Evolutionary conservation across 2,797 vertebrate genomes (phyloP).

Genomic region (Anabacerthia variegaticeps): DNA sequence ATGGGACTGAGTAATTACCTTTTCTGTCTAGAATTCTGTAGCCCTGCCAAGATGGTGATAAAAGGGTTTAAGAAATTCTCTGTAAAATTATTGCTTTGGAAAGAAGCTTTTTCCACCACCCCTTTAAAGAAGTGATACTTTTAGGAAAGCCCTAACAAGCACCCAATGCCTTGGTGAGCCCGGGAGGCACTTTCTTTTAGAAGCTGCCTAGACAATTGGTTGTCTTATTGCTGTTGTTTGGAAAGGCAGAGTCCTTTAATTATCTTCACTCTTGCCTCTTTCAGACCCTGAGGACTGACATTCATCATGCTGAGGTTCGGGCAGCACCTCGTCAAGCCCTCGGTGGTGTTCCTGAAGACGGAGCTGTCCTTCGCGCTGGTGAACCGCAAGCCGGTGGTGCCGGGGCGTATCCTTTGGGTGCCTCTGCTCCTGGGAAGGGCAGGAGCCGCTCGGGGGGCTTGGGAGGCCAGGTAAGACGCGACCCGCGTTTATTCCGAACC

Average conservation of each 20-base stretch:
- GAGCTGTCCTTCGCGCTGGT: slow-evolving; percentile 88
- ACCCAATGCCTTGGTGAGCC: neutral
- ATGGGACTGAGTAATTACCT: neutral
- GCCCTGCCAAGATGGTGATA: neutral
- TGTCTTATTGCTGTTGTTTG: neutral
- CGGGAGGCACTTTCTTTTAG: neutral
- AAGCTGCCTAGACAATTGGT: neutral
- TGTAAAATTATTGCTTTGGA: neutral
- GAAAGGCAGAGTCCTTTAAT: neutral
- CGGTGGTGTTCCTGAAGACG: slow-evolving; percentile 84
- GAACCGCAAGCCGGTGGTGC: slow-evolving; percentile 88
- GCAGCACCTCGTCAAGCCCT: slow-evolving; percentile 86
- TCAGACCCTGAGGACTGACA: neutral
- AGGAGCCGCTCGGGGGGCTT: neutral
- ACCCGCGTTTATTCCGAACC: slow-evolving; percentile 44
- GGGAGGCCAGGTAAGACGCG: slow-evolving; percentile 75
- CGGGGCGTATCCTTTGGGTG: slow-evolving; percentile 87
- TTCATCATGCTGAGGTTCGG: slow-evolving; percentile 79
- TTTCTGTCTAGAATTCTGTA: neutral
- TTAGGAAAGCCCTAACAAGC: neutral
- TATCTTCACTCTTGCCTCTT: neutral
- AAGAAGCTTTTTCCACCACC: neutral
- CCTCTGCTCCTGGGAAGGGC: neutral
- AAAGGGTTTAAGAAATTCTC: neutral
- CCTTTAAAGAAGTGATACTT: neutral